Evolutionary conservation across 2,797 vertebrate genomes (phyloP).

Genomic region (Karalla daura): DNA sequence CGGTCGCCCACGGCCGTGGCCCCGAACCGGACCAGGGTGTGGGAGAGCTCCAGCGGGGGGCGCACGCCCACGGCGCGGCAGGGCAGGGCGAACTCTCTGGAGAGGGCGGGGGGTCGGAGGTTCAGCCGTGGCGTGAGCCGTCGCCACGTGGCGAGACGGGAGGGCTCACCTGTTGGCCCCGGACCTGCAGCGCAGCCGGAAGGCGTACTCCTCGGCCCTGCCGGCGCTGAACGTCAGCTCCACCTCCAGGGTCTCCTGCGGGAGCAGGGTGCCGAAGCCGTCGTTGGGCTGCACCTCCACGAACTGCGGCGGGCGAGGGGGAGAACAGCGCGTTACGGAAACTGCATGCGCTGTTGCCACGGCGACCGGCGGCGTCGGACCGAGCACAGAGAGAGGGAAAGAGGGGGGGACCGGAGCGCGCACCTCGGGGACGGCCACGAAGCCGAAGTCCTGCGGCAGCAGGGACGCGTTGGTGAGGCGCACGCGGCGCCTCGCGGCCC

Average conservation of each 20-base stretch:
- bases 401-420: too few species aligned
- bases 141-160: too few species aligned
- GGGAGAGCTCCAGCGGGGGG: slow-evolving; percentile 90
- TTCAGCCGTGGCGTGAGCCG: too few species aligned
- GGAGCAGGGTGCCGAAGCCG: slow-evolving; percentile 90
- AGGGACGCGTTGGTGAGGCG: slow-evolving; percentile 88
- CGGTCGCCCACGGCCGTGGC: slow-evolving; percentile 86
- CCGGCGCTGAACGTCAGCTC: slow-evolving; percentile 89
- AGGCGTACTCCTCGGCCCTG: slow-evolving; percentile 85
- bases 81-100: slow-evolving; percentile 88
- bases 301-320: slow-evolving; percentile 77
- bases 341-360: slow-evolving; percentile 3
- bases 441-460: slow-evolving; percentile 93
- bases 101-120: too few species aligned
- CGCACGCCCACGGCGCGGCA: slow-evolving; percentile 88
- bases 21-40: slow-evolving; percentile 88
- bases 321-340: slow-evolving; percentile 16
- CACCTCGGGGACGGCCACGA: slow-evolving; percentile 90
- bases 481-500: slow-evolving; percentile 82
- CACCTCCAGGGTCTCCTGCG: slow-evolving; percentile 87
- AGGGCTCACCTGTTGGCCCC: slow-evolving; percentile 89
- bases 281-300: slow-evolving; percentile 92
- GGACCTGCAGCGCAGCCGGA: slow-evolving; percentile 89
- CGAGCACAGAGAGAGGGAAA: too few species aligned
- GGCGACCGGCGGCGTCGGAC: neutral